Base-by-base conservation (phyloP, 2,797 vertebrate genomes). In the Ara ararauna region DNA sequence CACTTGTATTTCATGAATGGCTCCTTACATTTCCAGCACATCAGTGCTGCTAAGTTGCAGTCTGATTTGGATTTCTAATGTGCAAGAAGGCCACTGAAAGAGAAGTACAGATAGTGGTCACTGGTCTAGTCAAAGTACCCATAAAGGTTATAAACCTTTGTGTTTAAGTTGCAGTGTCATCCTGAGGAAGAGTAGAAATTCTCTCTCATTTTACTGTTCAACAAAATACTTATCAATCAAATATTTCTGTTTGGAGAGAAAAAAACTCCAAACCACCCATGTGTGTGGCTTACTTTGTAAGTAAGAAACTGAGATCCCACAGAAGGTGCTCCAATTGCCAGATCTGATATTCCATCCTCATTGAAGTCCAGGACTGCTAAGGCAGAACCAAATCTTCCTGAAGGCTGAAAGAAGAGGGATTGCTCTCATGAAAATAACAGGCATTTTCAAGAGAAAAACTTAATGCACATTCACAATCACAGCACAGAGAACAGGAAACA, bases 311-410 rank as follows among this genome's bases (percentile, higher is more conserved):
- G 93, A 0, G 98, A 98, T 91, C 98, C 98, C 83, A 97, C 97
- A 1, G 98, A 98, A 58, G 98, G 98, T 8, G 98, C 98, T 27
- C 98, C 98, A 76, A 98, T 74, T 7, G 97, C 98, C 84, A 98
- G 83, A 94, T 98, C 98, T 53, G 89, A 96, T 21, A 95, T 19
- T 6, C 98, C 98, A 9, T 98, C 98, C 50, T 87, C 47, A 91
- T 98, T 98, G 51, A 98, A 98, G 77, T 98, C 98, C 93, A 98
- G 71, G 61, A 98, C 94, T 19, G 98, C 96, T 94, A 98, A 27
- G 20, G 98, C 97, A 12, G 98, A 98, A 80, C 98, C 98, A 85
- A 98, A 98, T 51, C 98, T 98, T 89, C 98, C 98, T 94, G 98
- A 97, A 73, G 97, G 96, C 98, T 98, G 40, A 76, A 90, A 78